Evolutionary conservation across 2,888 invertebrate species (phyloP).

Genomic region (Leistus spinibarbis): DNA sequence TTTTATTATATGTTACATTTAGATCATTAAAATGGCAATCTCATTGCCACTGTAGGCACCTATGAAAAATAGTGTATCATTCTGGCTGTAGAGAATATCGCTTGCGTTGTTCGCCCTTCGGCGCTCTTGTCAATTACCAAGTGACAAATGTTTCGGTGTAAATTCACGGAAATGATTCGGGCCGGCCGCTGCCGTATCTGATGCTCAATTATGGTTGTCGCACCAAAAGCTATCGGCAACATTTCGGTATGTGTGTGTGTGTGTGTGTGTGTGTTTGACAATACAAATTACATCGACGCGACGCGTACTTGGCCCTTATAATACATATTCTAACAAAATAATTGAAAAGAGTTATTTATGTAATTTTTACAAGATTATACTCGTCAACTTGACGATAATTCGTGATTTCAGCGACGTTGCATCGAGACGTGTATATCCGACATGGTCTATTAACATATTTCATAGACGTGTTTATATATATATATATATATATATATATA

Average conservation of each 20-base stretch:
- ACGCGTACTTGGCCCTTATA: background rate
- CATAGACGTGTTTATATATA: too few species aligned
- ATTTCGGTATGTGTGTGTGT: slow-evolving; percentile 17
- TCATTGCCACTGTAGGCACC: too few species aligned
- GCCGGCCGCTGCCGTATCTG: slow-evolving; percentile 27
- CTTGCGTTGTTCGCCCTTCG: background rate
- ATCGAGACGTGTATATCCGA: too few species aligned
- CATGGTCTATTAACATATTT: too few species aligned
- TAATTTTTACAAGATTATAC: too few species aligned
- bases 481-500: too few species aligned
- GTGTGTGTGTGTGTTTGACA: slow-evolving; percentile 27
- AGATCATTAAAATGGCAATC: background rate
- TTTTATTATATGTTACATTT: background rate
- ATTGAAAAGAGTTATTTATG: too few species aligned
- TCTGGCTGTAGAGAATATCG: background rate
- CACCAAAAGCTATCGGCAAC: slow-evolving; percentile 21
- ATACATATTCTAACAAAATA: too few species aligned
- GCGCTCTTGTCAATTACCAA: slow-evolving; percentile 37
- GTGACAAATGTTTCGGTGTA: slow-evolving; percentile 37
- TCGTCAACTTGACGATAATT: too few species aligned
- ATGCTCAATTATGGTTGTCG: slow-evolving; percentile 38
- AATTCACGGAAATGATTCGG: slow-evolving; percentile 39
- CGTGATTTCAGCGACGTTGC: too few species aligned
- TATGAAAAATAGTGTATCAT: background rate
- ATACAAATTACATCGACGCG: slow-evolving; percentile 13